These are phyloP conservation scores for Amphipoea oculea DNA, from an alignment of 2,888 invertebrate species.

Conservation along the genomic window DNA sequence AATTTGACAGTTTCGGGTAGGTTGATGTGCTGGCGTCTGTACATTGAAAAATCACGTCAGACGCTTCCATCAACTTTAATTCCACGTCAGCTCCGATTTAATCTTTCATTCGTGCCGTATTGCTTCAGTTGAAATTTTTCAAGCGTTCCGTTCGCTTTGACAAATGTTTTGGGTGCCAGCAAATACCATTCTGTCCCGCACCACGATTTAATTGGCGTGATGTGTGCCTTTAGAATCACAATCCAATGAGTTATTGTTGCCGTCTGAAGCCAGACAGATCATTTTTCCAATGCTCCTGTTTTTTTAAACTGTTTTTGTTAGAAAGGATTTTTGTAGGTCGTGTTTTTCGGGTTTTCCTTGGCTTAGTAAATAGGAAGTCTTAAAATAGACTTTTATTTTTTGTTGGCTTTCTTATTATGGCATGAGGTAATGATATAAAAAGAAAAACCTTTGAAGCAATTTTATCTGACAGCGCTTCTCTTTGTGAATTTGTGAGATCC, in stretches of 20 bases:
- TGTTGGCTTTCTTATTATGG: background rate
- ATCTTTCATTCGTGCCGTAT: conserved; percentile 84
- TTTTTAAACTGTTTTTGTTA: conserved; percentile 25
- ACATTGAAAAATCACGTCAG: background rate
- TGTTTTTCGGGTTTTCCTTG: background rate
- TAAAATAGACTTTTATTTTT: background rate
- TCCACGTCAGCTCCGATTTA: conserved; percentile 74
- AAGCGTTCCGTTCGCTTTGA: conserved; percentile 79
- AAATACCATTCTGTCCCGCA: conserved; percentile 63
- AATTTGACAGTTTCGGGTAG: too few relatives aligned
- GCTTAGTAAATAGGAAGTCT: background rate
- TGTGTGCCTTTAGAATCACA: conserved; percentile 65
- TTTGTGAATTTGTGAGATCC: conserved; percentile 1
- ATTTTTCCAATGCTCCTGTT: conserved; percentile 34
- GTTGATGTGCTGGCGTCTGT: too few relatives aligned
- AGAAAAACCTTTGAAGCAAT: background rate
- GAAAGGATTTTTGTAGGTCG: conserved; percentile 7
- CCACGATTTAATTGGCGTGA: conserved; percentile 76
- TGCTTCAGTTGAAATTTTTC: conserved; percentile 83
- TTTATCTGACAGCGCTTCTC: conserved; percentile 9
- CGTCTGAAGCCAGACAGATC: conserved; percentile 32
- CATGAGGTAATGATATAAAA: background rate
- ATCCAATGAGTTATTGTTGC: conserved; percentile 61
- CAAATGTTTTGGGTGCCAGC: conserved; percentile 79
- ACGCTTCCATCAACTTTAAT: conserved; percentile 63